Evolutionary conservation across 2,113 vertebrate species (phyloP), one percentile per base, ranked within the genome.

Genomic region (human (Homo sapiens)): DNA sequence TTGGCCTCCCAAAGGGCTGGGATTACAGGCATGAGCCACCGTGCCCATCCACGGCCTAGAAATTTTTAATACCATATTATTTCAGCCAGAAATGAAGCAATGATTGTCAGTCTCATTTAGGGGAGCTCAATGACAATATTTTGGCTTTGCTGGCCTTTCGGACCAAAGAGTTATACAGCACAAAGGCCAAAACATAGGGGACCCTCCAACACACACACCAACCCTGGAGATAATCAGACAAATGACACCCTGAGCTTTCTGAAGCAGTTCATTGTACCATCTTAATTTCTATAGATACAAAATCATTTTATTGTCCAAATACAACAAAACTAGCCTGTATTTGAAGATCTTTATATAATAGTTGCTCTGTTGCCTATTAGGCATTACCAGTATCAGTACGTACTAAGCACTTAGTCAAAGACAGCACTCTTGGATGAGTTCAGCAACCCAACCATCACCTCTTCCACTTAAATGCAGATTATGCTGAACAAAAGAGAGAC

Each of bases 251-350:
- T 88, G 68, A 76, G 68, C 81, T 81, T 88, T 90, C 3, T 43
- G 72, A 88, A 92, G 83, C 35, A 45, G 52, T 7, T 90, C 38
- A 78, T 35, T 38, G 38, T 43, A 45, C 78, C 55, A 70, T 76
- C 86, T 90, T 72, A 66, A 93, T 93, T 82, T 87, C 40, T 76
- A 55, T 2, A 79, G 73, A 83, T 16, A 86, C 50, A 89, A 73
- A 95, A 48, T 73, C 59, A 76, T 66, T 81, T 86, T 78, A 87
- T 95, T 97, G 92, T 97, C n/a, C 66, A 80, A 73, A 40, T 57
- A 38, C 66, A 96, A 93, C 82, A 97, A 84, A 96, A 93, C 78
- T n/a, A 76, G 86, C 9, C 84, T 95, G 64, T 93, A 55, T 38
- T 5, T 75, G 82, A 76, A 86, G 40, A 72, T 92, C 75, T 70